phyloP scores from a whole-genome alignment of 1,140 invertebrate genomes.

The Drosophila santomea region DNA sequence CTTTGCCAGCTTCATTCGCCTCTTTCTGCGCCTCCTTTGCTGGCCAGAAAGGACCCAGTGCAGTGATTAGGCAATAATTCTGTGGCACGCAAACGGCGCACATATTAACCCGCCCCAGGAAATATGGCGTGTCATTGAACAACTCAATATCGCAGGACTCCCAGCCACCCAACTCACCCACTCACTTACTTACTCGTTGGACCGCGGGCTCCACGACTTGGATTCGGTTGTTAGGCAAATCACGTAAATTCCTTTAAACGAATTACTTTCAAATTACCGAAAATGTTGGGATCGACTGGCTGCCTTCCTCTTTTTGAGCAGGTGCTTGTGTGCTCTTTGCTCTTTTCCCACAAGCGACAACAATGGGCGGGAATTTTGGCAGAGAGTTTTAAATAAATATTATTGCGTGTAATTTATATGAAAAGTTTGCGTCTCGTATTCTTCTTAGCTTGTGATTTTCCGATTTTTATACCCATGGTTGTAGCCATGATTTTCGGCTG shows the following conservation, averaged over 20 bases:
- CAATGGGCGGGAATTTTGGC: constrained; percentile 25
- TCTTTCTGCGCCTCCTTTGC: not conserved
- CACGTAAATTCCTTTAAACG: constrained; percentile 75
- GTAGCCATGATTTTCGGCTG: not conserved
- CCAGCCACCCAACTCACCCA: constrained; percentile 1
- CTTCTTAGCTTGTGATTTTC: constrained; percentile 6
- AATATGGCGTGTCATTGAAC: constrained; percentile 74
- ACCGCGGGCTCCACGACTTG: not conserved
- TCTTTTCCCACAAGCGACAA: not conserved
- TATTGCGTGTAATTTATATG: constrained; percentile 75
- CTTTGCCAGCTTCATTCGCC: no score
- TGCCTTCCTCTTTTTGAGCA: constrained; percentile 7
- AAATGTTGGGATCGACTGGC: constrained; percentile 23
- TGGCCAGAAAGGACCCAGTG: constrained; percentile 26
- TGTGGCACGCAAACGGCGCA: constrained; percentile 37
- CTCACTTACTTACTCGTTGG: constrained; percentile 1
- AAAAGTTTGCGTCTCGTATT: constrained; percentile 55
- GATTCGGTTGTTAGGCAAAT: constrained; percentile 70
- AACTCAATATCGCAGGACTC: constrained; percentile 61
- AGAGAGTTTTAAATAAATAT: constrained; percentile 75
- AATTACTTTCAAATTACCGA: constrained; percentile 78
- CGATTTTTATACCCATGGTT: not conserved
- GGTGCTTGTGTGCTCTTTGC: constrained; percentile 15
- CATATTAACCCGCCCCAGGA: constrained; percentile 38
- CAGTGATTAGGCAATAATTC: constrained; percentile 80